These are phyloP conservation scores for Champsocephalus gunnari DNA, from an alignment of 2,797 vertebrate genomes.

Conservation along the genomic window DNA sequence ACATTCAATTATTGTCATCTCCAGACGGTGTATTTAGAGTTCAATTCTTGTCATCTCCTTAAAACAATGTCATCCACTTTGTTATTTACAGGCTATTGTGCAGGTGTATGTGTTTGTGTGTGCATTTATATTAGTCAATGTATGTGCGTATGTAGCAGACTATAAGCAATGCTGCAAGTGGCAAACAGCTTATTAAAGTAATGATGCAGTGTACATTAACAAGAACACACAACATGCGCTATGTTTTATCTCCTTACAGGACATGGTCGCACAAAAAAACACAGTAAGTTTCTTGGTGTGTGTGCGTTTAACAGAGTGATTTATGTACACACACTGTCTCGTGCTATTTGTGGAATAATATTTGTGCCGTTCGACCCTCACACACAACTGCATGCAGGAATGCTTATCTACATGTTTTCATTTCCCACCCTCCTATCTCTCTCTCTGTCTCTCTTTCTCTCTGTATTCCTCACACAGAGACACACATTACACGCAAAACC, in stretches of 20 bases:
- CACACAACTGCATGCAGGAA: slow-evolving; percentile 23
- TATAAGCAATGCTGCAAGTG: slow-evolving; percentile 9
- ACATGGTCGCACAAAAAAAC: slow-evolving; percentile 96
- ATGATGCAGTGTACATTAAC: background rate
- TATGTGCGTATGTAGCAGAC: slow-evolving; percentile 16
- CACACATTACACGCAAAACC: background rate
- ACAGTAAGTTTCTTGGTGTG: slow-evolving; percentile 89
- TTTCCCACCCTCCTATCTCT: background rate
- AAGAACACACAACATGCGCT: slow-evolving; percentile 19
- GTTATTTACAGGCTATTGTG: slow-evolving; percentile 54
- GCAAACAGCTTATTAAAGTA: slow-evolving; percentile 42
- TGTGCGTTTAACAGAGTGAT: slow-evolving; percentile 25
- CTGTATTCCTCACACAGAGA: background rate
- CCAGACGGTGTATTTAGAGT: slow-evolving; percentile 19
- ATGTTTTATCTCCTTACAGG: slow-evolving; percentile 78
- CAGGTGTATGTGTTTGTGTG: slow-evolving; percentile 2
- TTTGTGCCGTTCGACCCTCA: slow-evolving; percentile 17
- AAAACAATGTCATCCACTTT: slow-evolving; percentile 53
- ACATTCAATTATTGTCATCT: background rate
- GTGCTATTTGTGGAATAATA: slow-evolving; percentile 58
- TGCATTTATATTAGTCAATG: background rate
- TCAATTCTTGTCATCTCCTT: slow-evolving; percentile 27
- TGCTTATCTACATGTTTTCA: slow-evolving; percentile 9
- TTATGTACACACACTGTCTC: slow-evolving; percentile 25
- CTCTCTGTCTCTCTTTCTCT: slow-evolving; percentile 3